Evolutionary conservation across 2,797 vertebrate genomes (phyloP).

Genomic region (Cyprinella venusta): DNA sequence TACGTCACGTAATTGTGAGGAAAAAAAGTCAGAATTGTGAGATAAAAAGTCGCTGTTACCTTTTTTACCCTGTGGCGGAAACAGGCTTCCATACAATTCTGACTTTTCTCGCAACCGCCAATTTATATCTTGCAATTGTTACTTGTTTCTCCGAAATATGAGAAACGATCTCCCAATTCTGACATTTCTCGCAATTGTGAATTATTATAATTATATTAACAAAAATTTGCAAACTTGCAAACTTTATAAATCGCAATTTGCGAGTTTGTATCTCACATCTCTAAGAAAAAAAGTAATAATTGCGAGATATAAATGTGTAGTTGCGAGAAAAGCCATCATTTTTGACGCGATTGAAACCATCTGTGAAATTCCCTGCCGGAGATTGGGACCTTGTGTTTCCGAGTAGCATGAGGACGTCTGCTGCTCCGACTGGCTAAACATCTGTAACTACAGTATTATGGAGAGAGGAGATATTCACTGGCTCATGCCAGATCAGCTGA

Average conservation of each 20-base stretch:
- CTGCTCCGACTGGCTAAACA: neutral
- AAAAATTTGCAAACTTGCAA: too few relatives aligned
- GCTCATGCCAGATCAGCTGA: neutral
- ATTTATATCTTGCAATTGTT: neutral
- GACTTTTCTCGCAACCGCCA: too few relatives aligned
- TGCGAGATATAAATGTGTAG: too few relatives aligned
- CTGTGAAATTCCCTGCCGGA: neutral
- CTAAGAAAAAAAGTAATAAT: too few relatives aligned
- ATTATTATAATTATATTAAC: too few relatives aligned
- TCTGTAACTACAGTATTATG: neutral
- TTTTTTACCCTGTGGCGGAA: too few relatives aligned
- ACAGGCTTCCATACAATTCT: too few relatives aligned
- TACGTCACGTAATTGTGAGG: too few relatives aligned
- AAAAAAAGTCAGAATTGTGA: too few relatives aligned
- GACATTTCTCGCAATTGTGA: neutral
- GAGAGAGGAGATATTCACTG: neutral
- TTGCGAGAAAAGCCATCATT: neutral
- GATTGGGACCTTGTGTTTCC: neutral
- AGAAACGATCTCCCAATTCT: neutral
- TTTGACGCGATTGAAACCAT: neutral
- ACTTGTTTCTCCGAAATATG: neutral
- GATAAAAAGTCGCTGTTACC: too few relatives aligned
- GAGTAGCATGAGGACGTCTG: constrained; percentile 3
- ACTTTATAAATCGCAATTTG: too few relatives aligned
- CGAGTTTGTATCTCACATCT: too few relatives aligned